Evolutionary conservation across 2,888 invertebrate genomes (phyloP).

Genomic region (Ryuthela nishihirai): DNA sequence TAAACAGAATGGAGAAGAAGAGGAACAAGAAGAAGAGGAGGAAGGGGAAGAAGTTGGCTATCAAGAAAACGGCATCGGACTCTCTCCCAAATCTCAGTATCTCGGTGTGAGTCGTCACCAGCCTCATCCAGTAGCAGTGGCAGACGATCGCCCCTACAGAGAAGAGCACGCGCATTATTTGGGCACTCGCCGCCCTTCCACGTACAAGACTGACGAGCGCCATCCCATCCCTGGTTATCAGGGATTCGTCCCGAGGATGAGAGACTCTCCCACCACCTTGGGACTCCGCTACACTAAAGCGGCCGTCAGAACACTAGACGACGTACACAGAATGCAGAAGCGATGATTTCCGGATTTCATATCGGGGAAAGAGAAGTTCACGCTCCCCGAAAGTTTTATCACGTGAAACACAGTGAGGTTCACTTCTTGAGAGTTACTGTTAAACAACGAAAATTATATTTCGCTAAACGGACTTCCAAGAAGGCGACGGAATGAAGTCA

Average conservation of each 20-base stretch:
- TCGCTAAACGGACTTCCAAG: no score
- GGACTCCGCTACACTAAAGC: slow-evolving; percentile 36
- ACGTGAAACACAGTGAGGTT: no score
- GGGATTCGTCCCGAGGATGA: slow-evolving; percentile 25
- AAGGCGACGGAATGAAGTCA: no score
- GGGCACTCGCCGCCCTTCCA: slow-evolving; percentile 17
- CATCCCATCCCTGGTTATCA: slow-evolving; percentile 34
- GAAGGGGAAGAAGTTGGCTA: slow-evolving; percentile 2
- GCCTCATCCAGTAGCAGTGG: no score
- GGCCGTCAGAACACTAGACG: slow-evolving; percentile 25
- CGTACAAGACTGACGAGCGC: slow-evolving; percentile 23
- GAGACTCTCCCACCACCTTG: slow-evolving; percentile 29
- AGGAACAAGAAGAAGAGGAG: neutral
- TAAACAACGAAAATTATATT: no score
- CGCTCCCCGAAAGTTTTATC: no score
- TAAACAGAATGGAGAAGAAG: slow-evolving; percentile 3
- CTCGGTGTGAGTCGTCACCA: no score
- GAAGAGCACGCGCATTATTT: slow-evolving; percentile 23
- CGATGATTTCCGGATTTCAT: no score
- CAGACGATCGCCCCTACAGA: slow-evolving; percentile 14
- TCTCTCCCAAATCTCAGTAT: neutral
- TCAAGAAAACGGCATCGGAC: neutral
- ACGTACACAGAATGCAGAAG: slow-evolving; percentile 30
- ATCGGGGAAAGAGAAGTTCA: no score
- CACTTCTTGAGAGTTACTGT: no score